Percentiles rank a stretch among this genome's conserved stretches.
phyloP scores from a whole-genome alignment of 1,140 invertebrate genomes.

The Chelonus insularis region DNA sequence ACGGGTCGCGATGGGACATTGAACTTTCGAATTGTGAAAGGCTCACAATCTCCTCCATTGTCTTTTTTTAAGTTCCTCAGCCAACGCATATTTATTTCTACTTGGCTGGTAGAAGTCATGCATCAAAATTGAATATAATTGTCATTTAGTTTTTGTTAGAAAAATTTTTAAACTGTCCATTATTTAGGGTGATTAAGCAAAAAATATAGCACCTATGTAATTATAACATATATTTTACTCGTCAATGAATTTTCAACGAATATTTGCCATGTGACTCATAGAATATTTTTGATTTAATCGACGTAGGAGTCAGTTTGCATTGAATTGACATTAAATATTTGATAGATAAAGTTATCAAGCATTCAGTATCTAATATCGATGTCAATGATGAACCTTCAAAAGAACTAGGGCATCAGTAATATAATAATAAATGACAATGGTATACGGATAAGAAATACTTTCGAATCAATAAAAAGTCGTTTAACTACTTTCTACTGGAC shows the following conservation, averaged over 20 bases:
- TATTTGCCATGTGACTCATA: no score
- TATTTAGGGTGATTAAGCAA: no score
- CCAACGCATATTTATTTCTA: neutral
- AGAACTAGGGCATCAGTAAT: slow-evolving; percentile 4
- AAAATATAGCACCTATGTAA: no score
- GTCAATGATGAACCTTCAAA: neutral
- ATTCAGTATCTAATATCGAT: neutral
- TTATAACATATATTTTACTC: no score
- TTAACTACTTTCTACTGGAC: slow-evolving; percentile 39
- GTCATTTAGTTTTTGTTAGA: no score
- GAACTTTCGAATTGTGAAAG: slow-evolving; percentile 44
- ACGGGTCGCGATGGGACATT: slow-evolving; percentile 36
- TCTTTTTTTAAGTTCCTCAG: slow-evolving; percentile 10
- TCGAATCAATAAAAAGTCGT: slow-evolving; percentile 33
- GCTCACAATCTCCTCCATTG: slow-evolving; percentile 13
- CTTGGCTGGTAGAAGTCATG: neutral
- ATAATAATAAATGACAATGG: neutral
- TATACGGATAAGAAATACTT: slow-evolving; percentile 20
- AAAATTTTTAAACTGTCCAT: no score
- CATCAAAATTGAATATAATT: no score
- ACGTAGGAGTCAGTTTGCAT: no score
- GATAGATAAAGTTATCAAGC: neutral
- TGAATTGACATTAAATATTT: neutral
- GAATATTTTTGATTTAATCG: no score
- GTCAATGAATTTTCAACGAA: no score